phyloP scores from a whole-genome alignment of 1,140 invertebrate species.

The Drosophila sturtevanti region DNA sequence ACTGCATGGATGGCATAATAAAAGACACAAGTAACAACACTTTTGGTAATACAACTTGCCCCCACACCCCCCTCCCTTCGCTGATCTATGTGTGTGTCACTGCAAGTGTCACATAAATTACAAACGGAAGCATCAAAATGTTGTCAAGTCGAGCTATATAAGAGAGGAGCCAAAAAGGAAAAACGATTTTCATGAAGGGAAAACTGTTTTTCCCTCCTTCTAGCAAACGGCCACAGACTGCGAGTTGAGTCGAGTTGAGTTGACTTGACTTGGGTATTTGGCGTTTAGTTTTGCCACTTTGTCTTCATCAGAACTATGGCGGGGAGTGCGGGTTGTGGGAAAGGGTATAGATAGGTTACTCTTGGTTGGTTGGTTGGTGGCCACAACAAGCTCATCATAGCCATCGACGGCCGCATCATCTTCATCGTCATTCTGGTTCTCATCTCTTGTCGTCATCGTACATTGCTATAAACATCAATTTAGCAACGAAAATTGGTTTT shows the following conservation, averaged over 20 bases:
- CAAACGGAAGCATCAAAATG: constrained; percentile 78
- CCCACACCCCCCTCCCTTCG: constrained; percentile 15
- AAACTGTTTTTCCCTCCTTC: constrained; percentile 4
- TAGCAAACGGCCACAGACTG: not conserved
- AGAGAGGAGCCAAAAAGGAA: too few relatives aligned
- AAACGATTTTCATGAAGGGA: not conserved
- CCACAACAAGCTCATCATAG: constrained; percentile 76
- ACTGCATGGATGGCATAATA: constrained; percentile 54
- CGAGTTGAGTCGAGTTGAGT: constrained; percentile 16
- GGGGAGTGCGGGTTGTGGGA: not conserved
- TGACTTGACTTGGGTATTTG: constrained; percentile 43
- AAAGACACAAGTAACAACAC: constrained; percentile 52
- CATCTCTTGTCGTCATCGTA: constrained; percentile 61
- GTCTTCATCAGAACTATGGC: constrained; percentile 59
- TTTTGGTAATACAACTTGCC: constrained; percentile 41
- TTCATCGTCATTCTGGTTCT: constrained; percentile 48
- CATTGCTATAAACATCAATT: constrained; percentile 81
- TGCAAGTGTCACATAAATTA: constrained; percentile 81
- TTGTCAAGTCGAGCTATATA: constrained; percentile 51
- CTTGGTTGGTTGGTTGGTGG: constrained; percentile 21
- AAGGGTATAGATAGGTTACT: not conserved
- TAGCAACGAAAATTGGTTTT: constrained; percentile 79
- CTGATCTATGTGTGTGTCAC: constrained; percentile 63
- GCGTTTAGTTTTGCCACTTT: constrained; percentile 76
- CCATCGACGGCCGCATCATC: constrained; percentile 67